Percentiles rank a stretch among this genome's conserved stretches.
Evolutionary conservation across 2,888 invertebrate genomes (phyloP).

Genomic region (Osedax frankpressi): DNA sequence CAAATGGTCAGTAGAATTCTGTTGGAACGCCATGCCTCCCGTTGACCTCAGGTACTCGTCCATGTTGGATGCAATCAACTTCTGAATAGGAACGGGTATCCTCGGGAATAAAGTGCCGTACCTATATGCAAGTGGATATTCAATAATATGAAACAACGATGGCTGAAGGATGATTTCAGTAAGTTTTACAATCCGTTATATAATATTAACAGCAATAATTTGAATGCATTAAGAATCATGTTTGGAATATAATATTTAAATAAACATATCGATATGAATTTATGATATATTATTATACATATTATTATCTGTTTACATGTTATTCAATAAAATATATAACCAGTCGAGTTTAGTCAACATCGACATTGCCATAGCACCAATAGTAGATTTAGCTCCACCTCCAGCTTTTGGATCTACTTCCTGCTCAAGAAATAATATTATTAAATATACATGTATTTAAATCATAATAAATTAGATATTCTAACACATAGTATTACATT

Average conservation of each 20-base stretch:
- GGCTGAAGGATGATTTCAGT: background rate
- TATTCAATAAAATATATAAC: slow-evolving; percentile 40
- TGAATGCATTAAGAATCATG: no score
- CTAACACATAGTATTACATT: no score
- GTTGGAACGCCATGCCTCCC: background rate
- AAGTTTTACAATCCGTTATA: background rate
- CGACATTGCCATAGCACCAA: slow-evolving; percentile 81
- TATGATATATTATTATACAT: background rate
- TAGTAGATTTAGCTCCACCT: slow-evolving; percentile 78
- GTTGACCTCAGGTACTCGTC: background rate
- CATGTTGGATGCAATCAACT: slow-evolving; percentile 47
- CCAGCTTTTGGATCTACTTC: slow-evolving; percentile 95
- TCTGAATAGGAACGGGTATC: slow-evolving; percentile 90
- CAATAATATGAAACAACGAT: background rate
- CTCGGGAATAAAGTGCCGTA: slow-evolving; percentile 67
- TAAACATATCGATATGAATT: background rate
- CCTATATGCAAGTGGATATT: background rate
- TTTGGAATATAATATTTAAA: background rate
- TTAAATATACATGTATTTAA: no score
- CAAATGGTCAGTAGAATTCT: background rate
- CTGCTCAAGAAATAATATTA: no score
- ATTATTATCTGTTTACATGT: background rate
- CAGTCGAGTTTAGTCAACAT: slow-evolving; percentile 91
- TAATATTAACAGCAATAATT: no score
- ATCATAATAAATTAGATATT: no score